A percentile compares a stretch with the other conserved stretches of the same genome.
Evolutionary conservation across 2,888 invertebrate species (phyloP).

Genomic region (Agapostemon virescens): DNA sequence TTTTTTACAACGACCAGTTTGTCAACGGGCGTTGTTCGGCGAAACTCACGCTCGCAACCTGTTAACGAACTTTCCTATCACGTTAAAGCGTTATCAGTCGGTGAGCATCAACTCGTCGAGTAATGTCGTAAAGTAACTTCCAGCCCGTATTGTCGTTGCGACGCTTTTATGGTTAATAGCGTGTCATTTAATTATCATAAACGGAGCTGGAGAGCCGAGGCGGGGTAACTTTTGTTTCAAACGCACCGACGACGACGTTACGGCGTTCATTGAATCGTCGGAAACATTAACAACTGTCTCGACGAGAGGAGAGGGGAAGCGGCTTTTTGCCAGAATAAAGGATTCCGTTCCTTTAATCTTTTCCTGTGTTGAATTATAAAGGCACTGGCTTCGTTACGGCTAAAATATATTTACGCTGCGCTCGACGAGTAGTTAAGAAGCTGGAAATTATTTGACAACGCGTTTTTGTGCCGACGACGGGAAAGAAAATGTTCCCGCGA

Average conservation of each 20-base stretch:
- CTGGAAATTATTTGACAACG: not conserved
- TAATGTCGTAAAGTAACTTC: constrained; percentile 38
- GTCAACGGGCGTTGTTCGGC: not conserved
- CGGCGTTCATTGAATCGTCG: constrained; percentile 27
- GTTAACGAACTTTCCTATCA: constrained; percentile 38
- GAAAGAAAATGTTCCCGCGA: not conserved
- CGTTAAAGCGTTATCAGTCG: constrained; percentile 40
- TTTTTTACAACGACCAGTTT: not conserved
- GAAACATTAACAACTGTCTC: constrained; percentile 24
- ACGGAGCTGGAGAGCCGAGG: constrained; percentile 11
- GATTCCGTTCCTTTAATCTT: not conserved
- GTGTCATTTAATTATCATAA: constrained; percentile 51
- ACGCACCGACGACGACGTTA: constrained; percentile 28
- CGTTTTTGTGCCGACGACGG: not conserved
- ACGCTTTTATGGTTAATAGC: constrained; percentile 46
- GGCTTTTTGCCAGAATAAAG: not conserved
- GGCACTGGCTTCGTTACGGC: not conserved
- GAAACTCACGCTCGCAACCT: constrained; percentile 4
- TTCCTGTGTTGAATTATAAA: not conserved
- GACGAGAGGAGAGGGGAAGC: not conserved
- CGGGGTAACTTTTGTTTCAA: constrained; percentile 39
- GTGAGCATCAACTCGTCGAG: constrained; percentile 14
- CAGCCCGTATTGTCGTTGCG: constrained; percentile 33
- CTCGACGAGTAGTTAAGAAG: not conserved
- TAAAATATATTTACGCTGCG: not conserved